Evolutionary conservation across 2,113 vertebrate genomes (phyloP).

Genomic region (Eulemur rufifrons): DNA sequence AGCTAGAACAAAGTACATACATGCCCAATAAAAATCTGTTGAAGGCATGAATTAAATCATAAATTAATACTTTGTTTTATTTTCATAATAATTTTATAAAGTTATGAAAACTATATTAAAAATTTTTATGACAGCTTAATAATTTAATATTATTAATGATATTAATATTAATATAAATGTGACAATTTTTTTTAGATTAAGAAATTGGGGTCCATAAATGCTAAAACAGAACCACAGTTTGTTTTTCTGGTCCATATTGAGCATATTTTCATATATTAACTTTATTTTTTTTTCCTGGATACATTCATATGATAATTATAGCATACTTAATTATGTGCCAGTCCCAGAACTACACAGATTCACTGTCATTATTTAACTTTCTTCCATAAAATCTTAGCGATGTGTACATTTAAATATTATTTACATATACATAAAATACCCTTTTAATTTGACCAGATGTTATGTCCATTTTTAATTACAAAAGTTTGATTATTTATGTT

Average conservation of each 20-base stretch:
- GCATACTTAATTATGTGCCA: rapidly evolving
- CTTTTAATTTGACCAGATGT: background rate
- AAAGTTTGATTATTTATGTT: background rate
- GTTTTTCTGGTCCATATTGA: background rate
- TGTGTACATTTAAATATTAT: background rate
- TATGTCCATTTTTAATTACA: background rate
- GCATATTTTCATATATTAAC: background rate
- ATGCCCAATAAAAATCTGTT: background rate
- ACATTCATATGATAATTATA: background rate
- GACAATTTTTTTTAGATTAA: background rate
- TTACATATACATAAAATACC: background rate
- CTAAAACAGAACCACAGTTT: background rate
- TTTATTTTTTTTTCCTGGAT: background rate
- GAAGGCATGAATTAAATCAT: background rate
- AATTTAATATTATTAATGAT: background rate
- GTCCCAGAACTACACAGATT: background rate
- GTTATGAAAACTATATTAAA: too few relatives aligned
- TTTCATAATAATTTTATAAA: background rate
- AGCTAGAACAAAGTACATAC: background rate
- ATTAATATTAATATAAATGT: background rate
- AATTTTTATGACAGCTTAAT: too few relatives aligned
- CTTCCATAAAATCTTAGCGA: background rate
- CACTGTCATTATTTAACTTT: background rate
- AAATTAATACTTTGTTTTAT: background rate
- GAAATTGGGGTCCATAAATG: background rate